Conservation (phyloP, 2,797 vertebrate genomes). For the Melanogrammus aeglefinus region DNA sequence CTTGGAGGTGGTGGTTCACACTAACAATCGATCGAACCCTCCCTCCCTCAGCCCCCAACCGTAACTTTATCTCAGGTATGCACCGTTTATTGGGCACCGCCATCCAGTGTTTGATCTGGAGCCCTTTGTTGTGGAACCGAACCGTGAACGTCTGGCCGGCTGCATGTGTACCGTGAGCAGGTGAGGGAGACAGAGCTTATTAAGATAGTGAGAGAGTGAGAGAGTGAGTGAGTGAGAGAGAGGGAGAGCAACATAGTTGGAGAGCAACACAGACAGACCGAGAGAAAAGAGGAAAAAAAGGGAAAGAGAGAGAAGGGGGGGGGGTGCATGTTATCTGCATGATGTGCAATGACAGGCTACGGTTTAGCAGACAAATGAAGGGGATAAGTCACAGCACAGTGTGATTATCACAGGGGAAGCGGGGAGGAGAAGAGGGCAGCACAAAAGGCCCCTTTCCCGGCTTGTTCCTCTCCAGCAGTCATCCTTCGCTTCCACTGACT, state of each 20-base stretch:
- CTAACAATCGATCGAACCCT: not conserved
- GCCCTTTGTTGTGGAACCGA: not conserved
- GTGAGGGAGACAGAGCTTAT: not conserved
- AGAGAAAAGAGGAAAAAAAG: slow-evolving; percentile 5
- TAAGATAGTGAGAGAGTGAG: not conserved
- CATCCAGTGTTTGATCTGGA: not conserved
- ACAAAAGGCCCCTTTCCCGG: slow-evolving; percentile 55
- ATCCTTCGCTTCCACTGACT: slow-evolving; percentile 62
- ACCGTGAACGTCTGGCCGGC: not conserved
- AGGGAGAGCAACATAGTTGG: not conserved
- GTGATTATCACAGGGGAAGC: slow-evolving; percentile 54
- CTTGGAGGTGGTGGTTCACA: not conserved
- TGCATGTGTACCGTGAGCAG: not conserved
- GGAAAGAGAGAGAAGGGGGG: not conserved
- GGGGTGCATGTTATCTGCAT: slow-evolving; percentile 59
- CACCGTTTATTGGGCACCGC: not conserved
- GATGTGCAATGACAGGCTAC: slow-evolving; percentile 56
- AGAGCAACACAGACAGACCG: not conserved
- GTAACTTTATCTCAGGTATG: not conserved
- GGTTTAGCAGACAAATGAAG: slow-evolving; percentile 54
- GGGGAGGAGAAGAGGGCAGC: slow-evolving; percentile 7
- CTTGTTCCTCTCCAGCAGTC: slow-evolving; percentile 47
- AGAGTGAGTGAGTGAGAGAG: not conserved
- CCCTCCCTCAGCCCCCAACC: not conserved
- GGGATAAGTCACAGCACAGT: slow-evolving; percentile 65